phyloP scores from a whole-genome alignment of 2,113 vertebrate genomes.

The Chitala chitala region DNA sequence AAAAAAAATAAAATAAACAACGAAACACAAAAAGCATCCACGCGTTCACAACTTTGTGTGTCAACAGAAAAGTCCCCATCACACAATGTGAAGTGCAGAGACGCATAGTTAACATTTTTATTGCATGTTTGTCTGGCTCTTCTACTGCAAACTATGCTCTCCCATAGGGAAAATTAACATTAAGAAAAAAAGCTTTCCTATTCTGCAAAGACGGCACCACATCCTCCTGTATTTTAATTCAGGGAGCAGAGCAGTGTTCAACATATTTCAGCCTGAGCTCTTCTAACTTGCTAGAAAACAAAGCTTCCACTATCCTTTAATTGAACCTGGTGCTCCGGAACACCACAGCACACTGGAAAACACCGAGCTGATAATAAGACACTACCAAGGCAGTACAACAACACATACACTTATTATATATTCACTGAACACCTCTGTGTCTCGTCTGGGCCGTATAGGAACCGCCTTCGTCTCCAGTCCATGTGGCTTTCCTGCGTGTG shows the following conservation, averaged over 20 bases:
- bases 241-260: no score
- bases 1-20: conserved; percentile 5
- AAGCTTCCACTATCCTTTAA: background rate
- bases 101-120: conserved; percentile 38
- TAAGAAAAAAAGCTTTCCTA: background rate
- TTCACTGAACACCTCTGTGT: no score
- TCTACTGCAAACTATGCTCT: background rate
- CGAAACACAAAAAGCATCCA: conserved; percentile 30
- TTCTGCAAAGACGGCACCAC: background rate
- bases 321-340: background rate
- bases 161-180: background rate
- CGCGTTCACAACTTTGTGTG: no score
- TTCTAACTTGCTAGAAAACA: background rate
- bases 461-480: no score
- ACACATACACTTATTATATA: background rate
- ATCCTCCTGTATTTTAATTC: no score
- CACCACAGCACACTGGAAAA: background rate
- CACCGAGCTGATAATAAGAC: background rate
- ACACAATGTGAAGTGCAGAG: conserved; percentile 18
- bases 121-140: conserved; percentile 48
- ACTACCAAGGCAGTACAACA: background rate
- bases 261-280: background rate
- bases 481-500: no score
- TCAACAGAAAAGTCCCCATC: no score
- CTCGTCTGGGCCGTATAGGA: background rate